phyloP scores from a whole-genome alignment of 2,888 invertebrate species.

The Drosophila paracracens region DNA sequence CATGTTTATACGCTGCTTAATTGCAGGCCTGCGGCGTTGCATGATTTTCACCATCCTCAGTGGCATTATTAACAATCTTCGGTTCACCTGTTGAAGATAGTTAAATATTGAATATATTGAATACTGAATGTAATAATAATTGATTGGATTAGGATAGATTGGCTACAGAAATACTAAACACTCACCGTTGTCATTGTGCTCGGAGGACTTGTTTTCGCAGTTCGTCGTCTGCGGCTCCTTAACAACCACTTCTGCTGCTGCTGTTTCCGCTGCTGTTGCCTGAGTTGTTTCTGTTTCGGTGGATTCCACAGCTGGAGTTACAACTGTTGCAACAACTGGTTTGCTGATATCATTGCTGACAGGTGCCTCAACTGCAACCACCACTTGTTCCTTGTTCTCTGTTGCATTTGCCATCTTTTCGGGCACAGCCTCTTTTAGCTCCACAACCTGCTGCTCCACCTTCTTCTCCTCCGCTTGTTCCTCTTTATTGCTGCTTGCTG shows the following conservation, averaged over 20 bases:
- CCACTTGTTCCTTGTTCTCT: conserved; percentile 33
- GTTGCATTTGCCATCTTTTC: conserved; percentile 26
- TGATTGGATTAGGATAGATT: not conserved
- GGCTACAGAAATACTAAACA: not conserved
- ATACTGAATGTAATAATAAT: not conserved
- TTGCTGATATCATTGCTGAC: conserved; percentile 56
- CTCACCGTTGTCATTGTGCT: conserved; percentile 77
- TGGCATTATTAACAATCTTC: conserved; percentile 80
- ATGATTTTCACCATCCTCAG: conserved; percentile 72
- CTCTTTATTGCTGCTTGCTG: conserved; percentile 18
- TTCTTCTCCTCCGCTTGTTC: conserved; percentile 11
- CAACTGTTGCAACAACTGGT: conserved; percentile 24
- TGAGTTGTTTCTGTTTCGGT: conserved; percentile 3
- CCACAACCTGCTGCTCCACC: conserved; percentile 34
- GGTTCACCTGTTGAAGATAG: conserved; percentile 77
- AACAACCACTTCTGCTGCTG: conserved; percentile 43
- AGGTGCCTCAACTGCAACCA: conserved; percentile 27
- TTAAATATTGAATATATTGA: not conserved
- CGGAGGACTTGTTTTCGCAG: conserved; percentile 66
- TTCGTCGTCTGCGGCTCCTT: conserved; percentile 52
- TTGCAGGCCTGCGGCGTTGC: conserved; percentile 84
- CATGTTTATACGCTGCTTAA: conserved; percentile 48
- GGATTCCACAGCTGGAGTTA: conserved; percentile 21
- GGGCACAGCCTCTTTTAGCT: conserved; percentile 39
- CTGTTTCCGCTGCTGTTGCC: conserved; percentile 34